phyloP scores from a whole-genome alignment of 2,888 invertebrate species.

The Microplitis manilae region DNA sequence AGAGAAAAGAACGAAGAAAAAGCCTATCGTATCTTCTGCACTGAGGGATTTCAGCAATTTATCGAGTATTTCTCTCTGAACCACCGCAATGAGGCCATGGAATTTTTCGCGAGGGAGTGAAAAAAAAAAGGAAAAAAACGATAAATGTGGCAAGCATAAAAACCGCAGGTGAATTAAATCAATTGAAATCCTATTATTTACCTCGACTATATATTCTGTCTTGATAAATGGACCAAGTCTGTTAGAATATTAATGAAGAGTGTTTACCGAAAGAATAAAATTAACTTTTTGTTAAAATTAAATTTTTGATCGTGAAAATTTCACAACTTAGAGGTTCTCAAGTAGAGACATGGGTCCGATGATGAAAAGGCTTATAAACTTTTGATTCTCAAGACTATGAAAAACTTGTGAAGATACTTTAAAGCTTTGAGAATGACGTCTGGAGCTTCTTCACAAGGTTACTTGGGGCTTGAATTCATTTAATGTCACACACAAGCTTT shows the following conservation, averaged over 20 bases:
- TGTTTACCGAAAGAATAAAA: neutral
- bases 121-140: constrained; percentile 8
- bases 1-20: constrained; percentile 17
- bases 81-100: constrained; percentile 8
- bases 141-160: constrained; percentile 26
- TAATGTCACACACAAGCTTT: constrained; percentile 26
- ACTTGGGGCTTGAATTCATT: constrained; percentile 23
- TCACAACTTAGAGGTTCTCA: no score
- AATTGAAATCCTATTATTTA: constrained; percentile 32
- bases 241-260: constrained; percentile 25
- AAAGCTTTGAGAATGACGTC: constrained; percentile 34
- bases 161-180: constrained; percentile 30
- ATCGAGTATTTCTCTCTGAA: constrained; percentile 35
- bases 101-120: constrained; percentile 21
- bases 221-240: constrained; percentile 20
- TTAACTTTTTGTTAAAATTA: neutral
- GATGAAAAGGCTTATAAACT: constrained; percentile 38
- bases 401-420: constrained; percentile 40
- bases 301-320: no score
- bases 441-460: constrained; percentile 16
- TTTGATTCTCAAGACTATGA: constrained; percentile 28
- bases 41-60: constrained; percentile 41
- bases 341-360: constrained; percentile 5
- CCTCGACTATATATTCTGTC: neutral
- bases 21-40: constrained; percentile 18